These are phyloP conservation scores for Idaea biselata DNA, from an alignment of 2,888 invertebrate species.

Conservation along the genomic window DNA sequence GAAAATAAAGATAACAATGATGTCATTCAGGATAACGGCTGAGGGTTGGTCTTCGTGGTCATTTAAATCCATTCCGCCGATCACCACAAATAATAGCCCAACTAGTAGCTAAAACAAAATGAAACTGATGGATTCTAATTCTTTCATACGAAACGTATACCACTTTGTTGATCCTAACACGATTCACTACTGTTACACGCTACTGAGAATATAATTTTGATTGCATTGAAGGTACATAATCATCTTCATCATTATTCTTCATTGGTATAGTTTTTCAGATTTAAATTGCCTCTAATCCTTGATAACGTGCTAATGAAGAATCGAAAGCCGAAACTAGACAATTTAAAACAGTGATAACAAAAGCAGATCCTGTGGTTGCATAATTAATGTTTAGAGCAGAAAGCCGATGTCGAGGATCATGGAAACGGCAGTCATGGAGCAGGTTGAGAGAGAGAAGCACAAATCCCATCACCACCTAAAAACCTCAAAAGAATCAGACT, in stretches of 20 bases:
- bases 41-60: constrained; percentile 86
- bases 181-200: too few species aligned
- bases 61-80: constrained; percentile 92
- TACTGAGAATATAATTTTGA: too few species aligned
- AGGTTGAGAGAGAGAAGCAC: constrained; percentile 87
- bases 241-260: neutral
- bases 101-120: constrained; percentile 87
- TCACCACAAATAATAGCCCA: constrained; percentile 89
- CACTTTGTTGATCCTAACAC: too few species aligned
- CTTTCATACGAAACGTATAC: neutral
- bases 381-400: constrained; percentile 87
- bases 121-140: constrained; percentile 3
- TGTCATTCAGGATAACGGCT: constrained; percentile 89
- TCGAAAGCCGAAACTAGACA: constrained; percentile 89
- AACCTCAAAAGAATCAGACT: neutral
- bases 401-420: constrained; percentile 83
- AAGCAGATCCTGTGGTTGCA: constrained; percentile 84
- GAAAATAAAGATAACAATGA: constrained; percentile 90
- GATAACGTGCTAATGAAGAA: constrained; percentile 82
- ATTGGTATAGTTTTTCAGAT: neutral
- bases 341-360: constrained; percentile 87
- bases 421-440: constrained; percentile 88
- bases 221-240: neutral
- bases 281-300: constrained; percentile 45
- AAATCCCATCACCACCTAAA: constrained; percentile 87